These are phyloP conservation scores for Eulemur macaco DNA, from an alignment of 2,113 vertebrate genomes.

Conservation along the genomic window DNA sequence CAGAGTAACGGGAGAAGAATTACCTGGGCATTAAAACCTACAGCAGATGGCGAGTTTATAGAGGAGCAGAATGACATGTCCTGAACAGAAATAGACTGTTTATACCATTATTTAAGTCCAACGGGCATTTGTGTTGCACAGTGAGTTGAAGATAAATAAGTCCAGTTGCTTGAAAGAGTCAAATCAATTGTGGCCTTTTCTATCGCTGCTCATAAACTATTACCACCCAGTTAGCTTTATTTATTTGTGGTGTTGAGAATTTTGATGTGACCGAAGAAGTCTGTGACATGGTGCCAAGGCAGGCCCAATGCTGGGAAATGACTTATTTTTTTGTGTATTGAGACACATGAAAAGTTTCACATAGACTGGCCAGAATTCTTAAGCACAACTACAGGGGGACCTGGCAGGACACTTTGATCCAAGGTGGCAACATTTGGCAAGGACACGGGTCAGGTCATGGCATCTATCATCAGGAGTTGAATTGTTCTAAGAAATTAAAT, in stretches of 20 bases:
- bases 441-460: neutral
- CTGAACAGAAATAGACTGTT: neutral
- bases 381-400: neutral
- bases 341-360: neutral
- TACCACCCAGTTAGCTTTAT: conserved; percentile 51
- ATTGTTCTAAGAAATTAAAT: neutral
- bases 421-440: neutral
- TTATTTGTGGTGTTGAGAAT: conserved; percentile 54
- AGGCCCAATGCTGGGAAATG: neutral
- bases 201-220: neutral
- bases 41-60: rapidly evolving
- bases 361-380: neutral
- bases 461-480: neutral
- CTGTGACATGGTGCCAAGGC: neutral
- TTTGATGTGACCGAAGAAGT: neutral
- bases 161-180: neutral
- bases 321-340: too few species aligned
- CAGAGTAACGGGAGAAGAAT: rapidly evolving
- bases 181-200: conserved; percentile 31
- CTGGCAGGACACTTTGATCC: neutral
- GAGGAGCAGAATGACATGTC: neutral
- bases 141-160: neutral
- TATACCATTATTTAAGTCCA: neutral
- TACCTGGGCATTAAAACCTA: neutral
- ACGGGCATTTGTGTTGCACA: rapidly evolving